A percentile compares a stretch with the other conserved stretches of the same genome.
Evolutionary conservation across 2,797 vertebrate species (phyloP).

Genomic region (Hydrocynus forskahlii): DNA sequence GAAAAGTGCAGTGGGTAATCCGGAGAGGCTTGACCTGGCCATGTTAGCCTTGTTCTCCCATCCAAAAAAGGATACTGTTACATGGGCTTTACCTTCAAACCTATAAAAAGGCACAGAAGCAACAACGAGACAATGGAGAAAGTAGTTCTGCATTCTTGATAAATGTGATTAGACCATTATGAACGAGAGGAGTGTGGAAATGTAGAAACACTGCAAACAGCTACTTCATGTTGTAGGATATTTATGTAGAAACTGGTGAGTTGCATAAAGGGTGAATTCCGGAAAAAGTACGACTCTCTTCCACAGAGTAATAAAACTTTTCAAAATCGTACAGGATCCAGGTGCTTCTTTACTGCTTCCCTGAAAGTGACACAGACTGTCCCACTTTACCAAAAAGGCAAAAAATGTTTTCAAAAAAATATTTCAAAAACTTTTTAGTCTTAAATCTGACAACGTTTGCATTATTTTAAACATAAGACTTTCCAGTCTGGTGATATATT

Average conservation of each 20-base stretch:
- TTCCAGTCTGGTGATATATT: no score
- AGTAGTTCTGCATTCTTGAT: not conserved
- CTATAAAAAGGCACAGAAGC: constrained; percentile 34
- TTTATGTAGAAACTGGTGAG: not conserved
- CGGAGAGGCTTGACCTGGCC: not conserved
- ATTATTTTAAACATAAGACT: no score
- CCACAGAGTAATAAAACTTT: not conserved
- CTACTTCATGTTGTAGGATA: not conserved
- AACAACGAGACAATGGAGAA: constrained; percentile 23
- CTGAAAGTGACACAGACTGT: not conserved
- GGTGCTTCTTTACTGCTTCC: no score
- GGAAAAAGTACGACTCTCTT: not conserved
- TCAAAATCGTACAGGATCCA: not conserved
- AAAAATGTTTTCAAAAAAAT: no score
- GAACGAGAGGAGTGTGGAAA: not conserved
- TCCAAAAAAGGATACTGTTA: constrained; percentile 29
- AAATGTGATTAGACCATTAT: constrained; percentile 15
- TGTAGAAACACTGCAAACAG: not conserved
- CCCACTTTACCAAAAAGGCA: not conserved
- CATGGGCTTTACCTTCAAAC: constrained; percentile 27
- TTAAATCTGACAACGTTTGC: no score
- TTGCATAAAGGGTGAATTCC: not conserved
- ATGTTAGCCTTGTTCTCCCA: not conserved
- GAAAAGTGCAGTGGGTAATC: constrained; percentile 3
- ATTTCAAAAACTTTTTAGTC: no score